Base-by-base conservation (phyloP, 2,797 vertebrate species). In the Microtus californicus region DNA sequence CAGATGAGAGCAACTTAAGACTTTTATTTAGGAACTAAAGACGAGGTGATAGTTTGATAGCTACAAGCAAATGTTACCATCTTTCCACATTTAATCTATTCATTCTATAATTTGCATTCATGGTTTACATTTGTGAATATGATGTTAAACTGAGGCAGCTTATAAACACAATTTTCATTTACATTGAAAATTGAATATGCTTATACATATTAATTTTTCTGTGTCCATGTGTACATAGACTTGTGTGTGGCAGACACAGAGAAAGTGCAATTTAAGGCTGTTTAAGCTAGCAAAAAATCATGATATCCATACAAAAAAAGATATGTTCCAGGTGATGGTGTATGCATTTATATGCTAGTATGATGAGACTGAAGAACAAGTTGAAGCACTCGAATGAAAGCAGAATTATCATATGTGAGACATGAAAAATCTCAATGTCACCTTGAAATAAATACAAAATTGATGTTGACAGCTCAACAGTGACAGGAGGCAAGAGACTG, bases 381-480 rank as follows among this genome's bases (percentile, higher is more conserved):
- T 76, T 61, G 88, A 86, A 97, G 83, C 71, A 87, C 54, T 93
- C 89, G 29, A 95, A 89, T 29, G 59, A 77, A 92, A 91, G 27
- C 86, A 91, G 40, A 91, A 89, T 87, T 82, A 95, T 97, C 65
- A 92, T 45, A 94, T 43, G 74, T 56, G 81, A 93, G 65, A 86
- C 43, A 97, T 87, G 90, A 97, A 94, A 79, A 93, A 95, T 90
- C 88, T 48, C 94, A 95, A 91, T 94, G 95, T 97, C 92, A 97
- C 96, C 95, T 97, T 96, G 96, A 96, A 97, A 95, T 95, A 90
- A 95, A 97, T 95, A 81, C 74, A 95, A 97, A 95, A 97, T 96
- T 95, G 89, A 87, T 97, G 92, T 94, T 96, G 83, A 89, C 89
- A 95, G 89, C 48, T 95, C 6, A 9, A 40, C 37, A 89, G 92